A percentile compares a stretch with the other conserved stretches of the same genome.
These are phyloP conservation scores for Panthera tigris DNA, from an alignment of 2,113 vertebrate genomes.

Conservation along the genomic window DNA sequence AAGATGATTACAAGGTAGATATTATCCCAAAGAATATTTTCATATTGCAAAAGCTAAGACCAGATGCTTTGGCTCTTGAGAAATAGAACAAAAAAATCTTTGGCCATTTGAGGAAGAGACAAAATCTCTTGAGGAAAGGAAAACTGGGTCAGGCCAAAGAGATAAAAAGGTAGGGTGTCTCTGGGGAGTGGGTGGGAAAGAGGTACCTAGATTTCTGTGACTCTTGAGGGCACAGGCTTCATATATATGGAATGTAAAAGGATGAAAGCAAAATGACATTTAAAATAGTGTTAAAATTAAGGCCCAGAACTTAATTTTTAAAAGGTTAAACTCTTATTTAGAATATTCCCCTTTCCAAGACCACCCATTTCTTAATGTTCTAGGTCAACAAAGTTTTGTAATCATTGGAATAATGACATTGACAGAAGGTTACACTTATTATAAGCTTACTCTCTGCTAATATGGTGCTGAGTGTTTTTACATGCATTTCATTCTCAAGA, in stretches of 20 bases:
- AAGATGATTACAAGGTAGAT: background rate
- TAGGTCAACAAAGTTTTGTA: background rate
- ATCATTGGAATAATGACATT: background rate
- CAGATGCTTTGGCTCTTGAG: background rate
- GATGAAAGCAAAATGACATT: background rate
- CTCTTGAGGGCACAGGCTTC: background rate
- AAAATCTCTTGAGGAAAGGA: background rate
- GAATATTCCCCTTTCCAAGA: background rate
- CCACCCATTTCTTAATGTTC: background rate
- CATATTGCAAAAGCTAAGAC: background rate
- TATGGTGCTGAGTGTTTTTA: background rate
- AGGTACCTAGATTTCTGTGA: background rate
- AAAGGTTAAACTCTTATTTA: background rate
- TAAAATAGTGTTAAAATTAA: background rate
- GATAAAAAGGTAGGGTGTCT: background rate
- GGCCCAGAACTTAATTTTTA: background rate
- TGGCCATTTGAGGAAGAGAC: background rate
- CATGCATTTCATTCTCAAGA: slow-evolving; percentile 3
- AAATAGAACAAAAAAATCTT: background rate
- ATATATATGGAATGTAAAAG: background rate
- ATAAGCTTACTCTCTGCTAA: background rate
- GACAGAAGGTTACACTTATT: background rate
- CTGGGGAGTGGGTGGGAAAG: background rate
- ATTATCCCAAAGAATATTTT: background rate
- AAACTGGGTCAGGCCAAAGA: background rate